Evolutionary conservation across 1,140 invertebrate genomes (phyloP).

Genomic region (Bacillus rossius): DNA sequence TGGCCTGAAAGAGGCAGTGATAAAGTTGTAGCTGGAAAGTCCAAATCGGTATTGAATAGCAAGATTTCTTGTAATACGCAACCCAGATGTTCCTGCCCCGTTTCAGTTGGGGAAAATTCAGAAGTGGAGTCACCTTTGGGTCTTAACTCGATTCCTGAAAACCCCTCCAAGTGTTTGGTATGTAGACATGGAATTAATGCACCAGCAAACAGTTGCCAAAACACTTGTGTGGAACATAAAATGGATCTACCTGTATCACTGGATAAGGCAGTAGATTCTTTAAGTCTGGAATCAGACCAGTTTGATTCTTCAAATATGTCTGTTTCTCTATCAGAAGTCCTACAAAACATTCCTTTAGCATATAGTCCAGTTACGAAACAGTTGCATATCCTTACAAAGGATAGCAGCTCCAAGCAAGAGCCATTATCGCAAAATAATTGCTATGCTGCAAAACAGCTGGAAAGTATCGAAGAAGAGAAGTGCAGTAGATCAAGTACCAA

Average conservation of each 20-base stretch:
- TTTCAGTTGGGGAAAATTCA: neutral
- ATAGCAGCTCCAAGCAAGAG: constrained; percentile 9
- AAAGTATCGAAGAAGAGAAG: constrained; percentile 8
- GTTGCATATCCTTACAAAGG: constrained; percentile 29
- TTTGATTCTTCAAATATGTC: neutral
- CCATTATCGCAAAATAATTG: too few relatives aligned
- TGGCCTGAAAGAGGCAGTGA: constrained; percentile 33
- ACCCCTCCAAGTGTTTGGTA: too few relatives aligned
- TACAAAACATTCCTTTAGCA: constrained; percentile 34
- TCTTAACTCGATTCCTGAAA: too few relatives aligned
- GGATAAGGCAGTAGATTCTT: too few relatives aligned
- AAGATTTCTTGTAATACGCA: constrained; percentile 15
- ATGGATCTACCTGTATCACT: too few relatives aligned
- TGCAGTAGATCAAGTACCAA: constrained; percentile 3
- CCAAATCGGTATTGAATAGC: constrained; percentile 10
- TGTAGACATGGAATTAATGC: too few relatives aligned
- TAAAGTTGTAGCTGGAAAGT: constrained; percentile 13
- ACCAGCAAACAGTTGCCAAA: too few relatives aligned
- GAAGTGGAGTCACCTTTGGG: too few relatives aligned
- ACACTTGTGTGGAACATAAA: too few relatives aligned
- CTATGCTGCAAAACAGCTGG: neutral
- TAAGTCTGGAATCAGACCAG: too few relatives aligned
- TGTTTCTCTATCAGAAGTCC: constrained; percentile 26
- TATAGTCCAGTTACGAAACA: constrained; percentile 39
- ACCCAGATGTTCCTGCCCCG: neutral